phyloP scores from a whole-genome alignment of 2,888 invertebrate species.

The Campoplex capitator region DNA sequence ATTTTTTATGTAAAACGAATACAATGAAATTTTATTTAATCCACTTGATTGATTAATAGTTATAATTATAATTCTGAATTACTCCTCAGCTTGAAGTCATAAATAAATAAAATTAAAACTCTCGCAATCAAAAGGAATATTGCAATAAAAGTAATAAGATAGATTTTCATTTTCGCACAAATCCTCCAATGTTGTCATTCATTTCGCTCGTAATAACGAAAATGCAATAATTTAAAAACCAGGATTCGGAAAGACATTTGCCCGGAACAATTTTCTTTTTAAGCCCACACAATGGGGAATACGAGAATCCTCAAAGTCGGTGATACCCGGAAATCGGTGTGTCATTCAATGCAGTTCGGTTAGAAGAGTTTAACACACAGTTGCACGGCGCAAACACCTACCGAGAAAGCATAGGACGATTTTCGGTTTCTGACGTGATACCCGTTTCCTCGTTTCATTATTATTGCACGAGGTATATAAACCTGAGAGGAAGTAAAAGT shows the following conservation, averaged over 20 bases:
- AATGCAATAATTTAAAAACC: not conserved
- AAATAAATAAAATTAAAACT: not conserved
- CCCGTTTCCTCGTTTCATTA: not conserved
- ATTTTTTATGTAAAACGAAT: not conserved
- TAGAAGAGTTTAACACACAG: not conserved
- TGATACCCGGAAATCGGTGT: not conserved
- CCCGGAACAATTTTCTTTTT: not conserved
- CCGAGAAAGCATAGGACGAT: not conserved
- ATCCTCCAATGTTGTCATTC: not conserved
- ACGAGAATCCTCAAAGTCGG: not conserved
- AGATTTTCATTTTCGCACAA: not conserved
- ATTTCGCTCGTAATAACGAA: not conserved
- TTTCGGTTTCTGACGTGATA: conserved; percentile 2
- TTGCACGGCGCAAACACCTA: not conserved
- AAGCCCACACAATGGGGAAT: not conserved
- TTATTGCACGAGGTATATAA: conserved; percentile 10
- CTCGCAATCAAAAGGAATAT: too few relatives aligned
- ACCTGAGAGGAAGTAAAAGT: not conserved
- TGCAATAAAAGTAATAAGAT: not conserved
- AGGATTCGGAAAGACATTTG: conserved; percentile 4
- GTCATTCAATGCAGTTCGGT: conserved; percentile 2
- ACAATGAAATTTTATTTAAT: not conserved
- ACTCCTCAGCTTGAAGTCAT: not conserved
- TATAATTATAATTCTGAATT: not conserved
- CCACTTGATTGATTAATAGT: not conserved